Evolutionary conservation across 1,140 invertebrate species (phyloP), one percentile per base, ranked within the genome.

Genomic region (Drosophila sturtevanti): DNA sequence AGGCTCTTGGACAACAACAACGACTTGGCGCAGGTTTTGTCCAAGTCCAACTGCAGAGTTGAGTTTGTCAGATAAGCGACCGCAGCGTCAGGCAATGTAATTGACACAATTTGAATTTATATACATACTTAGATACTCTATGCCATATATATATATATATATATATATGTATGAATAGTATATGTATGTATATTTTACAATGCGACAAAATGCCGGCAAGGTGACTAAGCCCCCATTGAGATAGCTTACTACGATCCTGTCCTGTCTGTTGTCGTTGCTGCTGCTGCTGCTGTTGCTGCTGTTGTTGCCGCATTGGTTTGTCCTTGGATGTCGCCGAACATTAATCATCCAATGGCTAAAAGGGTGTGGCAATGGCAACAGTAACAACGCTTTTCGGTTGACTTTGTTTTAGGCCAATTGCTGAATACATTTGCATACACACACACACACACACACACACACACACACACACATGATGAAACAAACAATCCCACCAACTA

Each of bases 91-190:
- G 14, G 82, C 68, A 65, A 87, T 76, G 81, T 87, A 87, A 87
- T 89, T 89, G 84, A 87, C 84, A 87, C 84, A 87, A 87, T 87
- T 87, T 87, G 79, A 87, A 87, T 87, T 87, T 89, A 87, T 87
- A 85, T 80, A 68, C 69, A 85, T 80, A 68, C 69, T 64, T 55
- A 68, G 62, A 52, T 69, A 61, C 27, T 31, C 27, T 31, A 31
- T 31, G 7, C 27, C 27, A 31, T 24, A 58, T 63, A 44, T 54
- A 34, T 37, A 59, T 14, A 44, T 48, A 34, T 31, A 21, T 22
- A 60, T 10, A 54, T 48, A 48, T 21, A 18, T 44, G 4, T 18
- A 10, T 44, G 41, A 11, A 4, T 48, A 48, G 5, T n/a, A 16
- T 44, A 16, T 18, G 41, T 22, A 18, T 52, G 48, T 24, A 24